Evolutionary conservation across 2,113 vertebrate genomes (phyloP).

Genomic region (Edolisoma coerulescens): DNA sequence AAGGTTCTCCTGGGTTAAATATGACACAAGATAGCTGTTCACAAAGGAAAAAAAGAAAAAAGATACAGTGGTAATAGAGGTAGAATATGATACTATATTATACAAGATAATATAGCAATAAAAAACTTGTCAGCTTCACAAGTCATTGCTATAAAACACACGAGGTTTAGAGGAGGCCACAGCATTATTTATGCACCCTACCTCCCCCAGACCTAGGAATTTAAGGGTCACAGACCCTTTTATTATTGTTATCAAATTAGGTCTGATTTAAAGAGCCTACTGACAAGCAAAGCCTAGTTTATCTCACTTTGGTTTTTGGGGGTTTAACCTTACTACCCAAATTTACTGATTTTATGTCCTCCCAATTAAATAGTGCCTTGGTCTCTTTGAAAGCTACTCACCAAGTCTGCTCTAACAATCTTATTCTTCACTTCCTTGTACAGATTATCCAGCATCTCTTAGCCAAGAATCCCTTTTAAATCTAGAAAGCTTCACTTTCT

Average conservation of each 20-base stretch:
- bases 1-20: neutral
- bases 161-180: neutral
- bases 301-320: neutral
- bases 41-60: neutral
- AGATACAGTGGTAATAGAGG: neutral
- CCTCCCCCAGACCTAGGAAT: neutral
- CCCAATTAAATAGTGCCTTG: neutral
- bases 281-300: neutral
- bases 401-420: neutral
- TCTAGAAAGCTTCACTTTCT: conserved; percentile 2
- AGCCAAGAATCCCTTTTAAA: neutral
- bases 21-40: neutral
- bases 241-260: neutral
- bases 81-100: neutral
- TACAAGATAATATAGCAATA: neutral
- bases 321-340: neutral
- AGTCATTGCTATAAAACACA: neutral
- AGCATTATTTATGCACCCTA: neutral
- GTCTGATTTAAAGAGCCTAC: neutral
- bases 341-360: neutral
- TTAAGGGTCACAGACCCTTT: neutral
- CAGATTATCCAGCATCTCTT: neutral
- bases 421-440: neutral
- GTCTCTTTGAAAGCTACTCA: neutral
- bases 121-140: neutral